These are phyloP conservation scores for Sturnus vulgaris DNA, from an alignment of 2,113 vertebrate genomes.

Conservation along the genomic window DNA sequence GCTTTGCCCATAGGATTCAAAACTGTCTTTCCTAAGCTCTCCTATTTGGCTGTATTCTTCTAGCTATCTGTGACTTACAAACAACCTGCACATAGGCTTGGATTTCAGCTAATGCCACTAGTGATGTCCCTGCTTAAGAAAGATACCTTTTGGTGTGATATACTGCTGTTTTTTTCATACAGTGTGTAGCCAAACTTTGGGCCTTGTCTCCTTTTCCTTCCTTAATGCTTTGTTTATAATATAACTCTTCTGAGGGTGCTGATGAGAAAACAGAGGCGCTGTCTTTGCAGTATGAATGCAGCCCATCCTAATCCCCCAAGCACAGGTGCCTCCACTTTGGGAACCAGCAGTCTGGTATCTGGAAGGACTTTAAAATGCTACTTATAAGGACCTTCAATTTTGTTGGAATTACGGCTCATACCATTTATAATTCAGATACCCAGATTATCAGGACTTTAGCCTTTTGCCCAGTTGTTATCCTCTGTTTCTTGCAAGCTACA, in stretches of 20 bases:
- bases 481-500: background rate
- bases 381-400: background rate
- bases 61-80: background rate
- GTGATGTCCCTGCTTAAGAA: background rate
- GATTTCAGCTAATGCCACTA: background rate
- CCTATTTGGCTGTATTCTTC: background rate
- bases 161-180: background rate
- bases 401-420: background rate
- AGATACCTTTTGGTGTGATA: background rate
- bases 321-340: fast-evolving
- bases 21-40: background rate
- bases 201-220: background rate
- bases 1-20: background rate
- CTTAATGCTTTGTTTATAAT: background rate
- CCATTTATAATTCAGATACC: background rate
- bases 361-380: background rate
- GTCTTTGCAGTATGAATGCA: background rate
- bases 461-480: background rate
- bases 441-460: background rate
- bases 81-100: background rate
- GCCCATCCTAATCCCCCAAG: background rate
- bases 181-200: background rate
- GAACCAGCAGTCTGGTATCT: background rate
- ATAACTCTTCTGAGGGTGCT: background rate
- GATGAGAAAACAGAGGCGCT: background rate